Evolutionary conservation across 2,888 invertebrate genomes (phyloP).

Genomic region (Pristionchus arcanus): DNA sequence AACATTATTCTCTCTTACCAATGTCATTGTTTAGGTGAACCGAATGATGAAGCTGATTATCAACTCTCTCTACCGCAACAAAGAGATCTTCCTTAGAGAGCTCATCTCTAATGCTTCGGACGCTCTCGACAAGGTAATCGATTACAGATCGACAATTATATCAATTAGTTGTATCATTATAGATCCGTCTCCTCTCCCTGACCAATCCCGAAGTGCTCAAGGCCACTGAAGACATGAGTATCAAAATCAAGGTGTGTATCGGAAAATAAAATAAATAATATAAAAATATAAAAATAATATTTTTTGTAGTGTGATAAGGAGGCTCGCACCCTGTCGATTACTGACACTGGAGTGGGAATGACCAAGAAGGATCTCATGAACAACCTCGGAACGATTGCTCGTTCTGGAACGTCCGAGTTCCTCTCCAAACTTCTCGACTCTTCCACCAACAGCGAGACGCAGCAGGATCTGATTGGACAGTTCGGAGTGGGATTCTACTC

Average conservation of each 20-base stretch:
- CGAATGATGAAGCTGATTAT: slow-evolving; percentile 99
- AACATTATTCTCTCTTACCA: too few species aligned
- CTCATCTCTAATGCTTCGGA: slow-evolving; percentile 99
- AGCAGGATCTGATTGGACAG: slow-evolving; percentile 91
- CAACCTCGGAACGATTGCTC: slow-evolving; percentile 97
- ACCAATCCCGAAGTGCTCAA: slow-evolving; percentile 90
- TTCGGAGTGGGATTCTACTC: slow-evolving; percentile 99
- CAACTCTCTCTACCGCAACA: slow-evolving; percentile 98
- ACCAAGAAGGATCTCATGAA: slow-evolving; percentile 93
- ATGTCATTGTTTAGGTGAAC: slow-evolving; percentile 82
- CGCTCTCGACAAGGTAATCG: slow-evolving; percentile 90
- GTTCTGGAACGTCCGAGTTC: slow-evolving; percentile 79
- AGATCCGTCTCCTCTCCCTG: slow-evolving; percentile 91
- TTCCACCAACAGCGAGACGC: slow-evolving; percentile 73
- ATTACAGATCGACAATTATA: not conserved
- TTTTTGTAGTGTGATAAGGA: slow-evolving; percentile 89
- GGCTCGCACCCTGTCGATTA: slow-evolving; percentile 91
- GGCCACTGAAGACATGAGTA: slow-evolving; percentile 88
- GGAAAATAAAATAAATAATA: too few species aligned
- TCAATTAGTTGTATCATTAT: not conserved
- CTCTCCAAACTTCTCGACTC: slow-evolving; percentile 77
- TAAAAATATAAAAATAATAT: not conserved
- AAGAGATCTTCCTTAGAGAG: slow-evolving; percentile 90
- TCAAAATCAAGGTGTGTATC: slow-evolving; percentile 87
- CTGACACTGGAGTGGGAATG: slow-evolving; percentile 93